These are phyloP conservation scores for Herminia tarsipennalis DNA, from an alignment of 2,888 invertebrate genomes.

Conservation along the genomic window DNA sequence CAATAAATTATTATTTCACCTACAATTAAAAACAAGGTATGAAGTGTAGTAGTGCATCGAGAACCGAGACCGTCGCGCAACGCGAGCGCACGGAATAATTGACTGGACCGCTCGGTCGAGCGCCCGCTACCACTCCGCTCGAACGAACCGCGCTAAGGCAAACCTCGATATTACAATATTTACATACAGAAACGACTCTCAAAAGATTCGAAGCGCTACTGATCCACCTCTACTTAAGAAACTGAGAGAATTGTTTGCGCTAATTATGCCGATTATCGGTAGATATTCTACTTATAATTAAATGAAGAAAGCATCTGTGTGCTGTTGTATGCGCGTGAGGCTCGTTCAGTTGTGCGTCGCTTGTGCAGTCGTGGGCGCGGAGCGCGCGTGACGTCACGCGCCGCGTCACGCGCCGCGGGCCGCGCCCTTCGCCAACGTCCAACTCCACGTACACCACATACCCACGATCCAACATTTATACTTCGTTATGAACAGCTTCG, in stretches of 20 bases:
- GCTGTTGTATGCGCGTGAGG: slow-evolving; percentile 75
- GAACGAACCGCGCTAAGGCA: slow-evolving; percentile 74
- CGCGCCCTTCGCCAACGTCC: slow-evolving; percentile 32
- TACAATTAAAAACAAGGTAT: slow-evolving; percentile 81
- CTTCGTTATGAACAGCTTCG: slow-evolving; percentile 68
- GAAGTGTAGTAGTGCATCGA: slow-evolving; percentile 75
- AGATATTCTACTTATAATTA: slow-evolving; percentile 80
- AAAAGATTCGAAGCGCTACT: slow-evolving; percentile 82
- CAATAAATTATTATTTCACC: slow-evolving; percentile 82
- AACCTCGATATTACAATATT: slow-evolving; percentile 80
- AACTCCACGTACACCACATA: slow-evolving; percentile 47
- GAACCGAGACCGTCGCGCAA: slow-evolving; percentile 62
- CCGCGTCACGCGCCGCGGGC: slow-evolving; percentile 11
- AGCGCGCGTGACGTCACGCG: slow-evolving; percentile 5
- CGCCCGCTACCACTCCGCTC: slow-evolving; percentile 61
- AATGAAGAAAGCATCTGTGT: slow-evolving; percentile 80
- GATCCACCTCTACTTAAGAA: slow-evolving; percentile 81
- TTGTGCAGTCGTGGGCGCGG: slow-evolving; percentile 48
- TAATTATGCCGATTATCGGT: slow-evolving; percentile 75
- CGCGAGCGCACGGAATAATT: slow-evolving; percentile 76
- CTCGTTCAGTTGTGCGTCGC: slow-evolving; percentile 74
- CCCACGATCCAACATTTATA: slow-evolving; percentile 67
- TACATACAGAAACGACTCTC: slow-evolving; percentile 73
- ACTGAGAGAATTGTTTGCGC: slow-evolving; percentile 77
- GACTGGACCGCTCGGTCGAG: slow-evolving; percentile 73